Base-by-base conservation (phyloP, 2,113 vertebrate species). In the Amphiprion percula region DNA sequence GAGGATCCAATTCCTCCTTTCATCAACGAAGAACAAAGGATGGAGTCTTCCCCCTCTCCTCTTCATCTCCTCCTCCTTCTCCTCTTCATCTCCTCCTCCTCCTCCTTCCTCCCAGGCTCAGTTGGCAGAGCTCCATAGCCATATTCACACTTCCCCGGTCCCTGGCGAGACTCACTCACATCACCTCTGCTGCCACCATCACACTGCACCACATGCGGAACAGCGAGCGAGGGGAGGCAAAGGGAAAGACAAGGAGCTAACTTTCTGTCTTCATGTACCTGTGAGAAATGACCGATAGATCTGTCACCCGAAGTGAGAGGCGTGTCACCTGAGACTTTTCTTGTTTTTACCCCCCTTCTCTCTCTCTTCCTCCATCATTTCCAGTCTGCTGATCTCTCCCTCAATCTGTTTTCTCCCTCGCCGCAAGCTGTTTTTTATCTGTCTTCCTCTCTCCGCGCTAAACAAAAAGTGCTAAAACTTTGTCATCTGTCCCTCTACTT, bases 21-120 rank as follows among this genome's bases (percentile, higher is more conserved):
- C 91, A 93, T 94, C 91, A 93, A 80, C 83, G 54, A 87, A 93
- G 93, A 93, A 94, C 94, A 93, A 94, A 94, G 90, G 89, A 90
- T 84, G 73, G 61, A 83, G 79, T 79, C 83, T 66, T 75, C 52
- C 80, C 82, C 78, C 68, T 68, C 76, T 74, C 74, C 68, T 76
- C 54, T 63, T 79, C 85, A 28, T 64, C 80, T 47, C 66, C 71
- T 73, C 80, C 70, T 74, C 66, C 71, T 73, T 79, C 70, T 74
- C 63, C 49, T 74, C 66, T 65, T 69, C 47, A 16, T 82, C 30
- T 64, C 46, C 69, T 54, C 53, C 30, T 64, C 46, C 69, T 54
- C 53, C 67, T 74, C 50, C 33, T n/a, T 68, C 61, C 82, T 84
- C 86, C 69, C 9, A 5, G 61, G 83, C 83, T 76, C 70, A 47